Evolutionary conservation across 2,888 invertebrate species (phyloP).

Genomic region (Thereva unica): DNA sequence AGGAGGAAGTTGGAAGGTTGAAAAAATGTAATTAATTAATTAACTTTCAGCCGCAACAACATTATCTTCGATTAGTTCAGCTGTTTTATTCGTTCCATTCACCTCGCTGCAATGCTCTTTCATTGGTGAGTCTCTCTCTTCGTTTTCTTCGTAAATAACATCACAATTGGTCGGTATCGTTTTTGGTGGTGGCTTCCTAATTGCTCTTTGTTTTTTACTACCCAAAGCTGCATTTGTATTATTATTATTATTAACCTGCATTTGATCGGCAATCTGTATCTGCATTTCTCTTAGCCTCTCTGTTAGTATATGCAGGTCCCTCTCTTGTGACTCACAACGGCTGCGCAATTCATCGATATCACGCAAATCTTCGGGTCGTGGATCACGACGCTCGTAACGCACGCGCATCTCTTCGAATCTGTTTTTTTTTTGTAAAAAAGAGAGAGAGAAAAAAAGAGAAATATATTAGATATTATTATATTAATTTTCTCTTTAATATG

Average conservation of each 20-base stretch:
- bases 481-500: conserved; percentile 1
- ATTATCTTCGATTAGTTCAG: conserved; percentile 25
- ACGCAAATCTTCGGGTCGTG: conserved; percentile 62
- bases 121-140: conserved; percentile 40
- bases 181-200: conserved; percentile 55
- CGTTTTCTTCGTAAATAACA: conserved; percentile 58
- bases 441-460: not conserved
- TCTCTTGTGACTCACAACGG: conserved; percentile 64
- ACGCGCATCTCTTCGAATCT: conserved; percentile 65
- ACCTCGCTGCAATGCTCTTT: conserved; percentile 8
- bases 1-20: not conserved
- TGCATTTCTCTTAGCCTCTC: conserved; percentile 65
- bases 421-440: conserved; percentile 1
- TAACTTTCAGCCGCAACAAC: conserved; percentile 18
- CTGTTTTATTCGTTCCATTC: conserved; percentile 21
- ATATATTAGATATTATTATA: conserved; percentile 4
- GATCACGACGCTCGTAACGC: conserved; percentile 63
- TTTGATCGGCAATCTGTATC: conserved; percentile 51
- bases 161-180: conserved; percentile 56
- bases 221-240: conserved; percentile 39
- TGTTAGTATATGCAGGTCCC: conserved; percentile 62
- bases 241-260: conserved; percentile 36
- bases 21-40: not conserved
- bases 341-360: conserved; percentile 62
- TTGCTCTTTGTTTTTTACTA: conserved; percentile 28